Conservation (phyloP, 1,140 invertebrate genomes). For the Pectinophora gossypiella region DNA sequence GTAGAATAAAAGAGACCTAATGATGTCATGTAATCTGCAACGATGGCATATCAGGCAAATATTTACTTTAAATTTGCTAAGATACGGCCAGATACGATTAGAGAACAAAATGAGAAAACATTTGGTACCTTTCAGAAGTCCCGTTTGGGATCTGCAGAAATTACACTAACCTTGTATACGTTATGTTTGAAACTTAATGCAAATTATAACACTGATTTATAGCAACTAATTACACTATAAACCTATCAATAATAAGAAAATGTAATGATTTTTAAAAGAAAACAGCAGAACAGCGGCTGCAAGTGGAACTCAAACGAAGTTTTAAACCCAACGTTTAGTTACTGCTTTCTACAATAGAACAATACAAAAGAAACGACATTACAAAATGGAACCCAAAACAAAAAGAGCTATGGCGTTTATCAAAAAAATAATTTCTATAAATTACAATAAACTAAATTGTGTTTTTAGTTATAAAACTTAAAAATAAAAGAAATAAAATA, state of each 20-base stretch:
- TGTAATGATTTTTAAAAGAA: neutral
- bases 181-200: too few relatives aligned
- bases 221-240: neutral
- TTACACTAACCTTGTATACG: neutral
- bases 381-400: too few relatives aligned
- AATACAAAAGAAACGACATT: too few relatives aligned
- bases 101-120: neutral
- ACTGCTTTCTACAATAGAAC: too few relatives aligned
- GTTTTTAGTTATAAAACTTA: too few relatives aligned
- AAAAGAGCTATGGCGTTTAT: too few relatives aligned
- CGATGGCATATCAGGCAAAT: neutral
- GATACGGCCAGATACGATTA: neutral
- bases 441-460: too few relatives aligned
- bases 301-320: conserved; percentile 1
- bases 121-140: neutral
- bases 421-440: too few relatives aligned
- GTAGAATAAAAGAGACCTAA: conserved; percentile 25
- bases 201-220: neutral
- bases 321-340: neutral
- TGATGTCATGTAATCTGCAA: neutral
- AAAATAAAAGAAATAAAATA: too few relatives aligned
- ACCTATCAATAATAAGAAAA: conserved; percentile 4
- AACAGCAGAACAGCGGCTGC: conserved; percentile 6
- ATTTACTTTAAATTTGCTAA: neutral
- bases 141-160: neutral